Evolutionary conservation across 2,888 invertebrate genomes (phyloP).

Genomic region (Nemotelus pantherinus): DNA sequence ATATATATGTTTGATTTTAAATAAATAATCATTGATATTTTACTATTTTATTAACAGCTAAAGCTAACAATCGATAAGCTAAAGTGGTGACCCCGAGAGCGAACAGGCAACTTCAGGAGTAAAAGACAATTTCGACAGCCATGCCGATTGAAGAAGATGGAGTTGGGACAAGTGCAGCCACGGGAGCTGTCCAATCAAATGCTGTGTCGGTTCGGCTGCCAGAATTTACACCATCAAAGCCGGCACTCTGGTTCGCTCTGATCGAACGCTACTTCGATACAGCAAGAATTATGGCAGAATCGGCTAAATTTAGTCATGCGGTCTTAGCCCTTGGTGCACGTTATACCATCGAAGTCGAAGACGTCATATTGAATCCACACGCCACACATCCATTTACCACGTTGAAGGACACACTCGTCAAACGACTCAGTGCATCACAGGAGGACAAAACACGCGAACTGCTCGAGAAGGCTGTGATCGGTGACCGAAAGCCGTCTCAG

Average conservation of each 20-base stretch:
- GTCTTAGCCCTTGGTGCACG: not conserved
- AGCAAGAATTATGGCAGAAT: not conserved
- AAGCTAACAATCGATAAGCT: too few relatives aligned
- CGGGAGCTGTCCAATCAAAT: not conserved
- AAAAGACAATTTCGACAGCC: too few relatives aligned
- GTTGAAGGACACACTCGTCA: not conserved
- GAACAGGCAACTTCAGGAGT: too few relatives aligned
- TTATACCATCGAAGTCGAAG: not conserved
- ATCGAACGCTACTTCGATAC: not conserved
- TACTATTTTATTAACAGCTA: too few relatives aligned
- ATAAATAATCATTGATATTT: too few relatives aligned
- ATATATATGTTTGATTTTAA: too few relatives aligned
- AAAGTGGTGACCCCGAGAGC: too few relatives aligned
- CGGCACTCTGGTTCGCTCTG: not conserved
- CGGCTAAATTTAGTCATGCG: not conserved
- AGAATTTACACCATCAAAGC: not conserved
- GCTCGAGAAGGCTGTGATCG: not conserved
- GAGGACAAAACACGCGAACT: not conserved
- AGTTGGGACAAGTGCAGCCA: not conserved
- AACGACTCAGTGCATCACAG: not conserved
- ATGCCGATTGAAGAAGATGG: too few relatives aligned
- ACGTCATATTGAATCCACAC: not conserved
- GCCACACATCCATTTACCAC: not conserved
- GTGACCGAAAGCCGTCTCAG: not conserved
- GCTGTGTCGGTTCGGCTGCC: not conserved